These are phyloP conservation scores for Varanus komodoensis DNA, from an alignment of 2,113 vertebrate species.

Conservation along the genomic window DNA sequence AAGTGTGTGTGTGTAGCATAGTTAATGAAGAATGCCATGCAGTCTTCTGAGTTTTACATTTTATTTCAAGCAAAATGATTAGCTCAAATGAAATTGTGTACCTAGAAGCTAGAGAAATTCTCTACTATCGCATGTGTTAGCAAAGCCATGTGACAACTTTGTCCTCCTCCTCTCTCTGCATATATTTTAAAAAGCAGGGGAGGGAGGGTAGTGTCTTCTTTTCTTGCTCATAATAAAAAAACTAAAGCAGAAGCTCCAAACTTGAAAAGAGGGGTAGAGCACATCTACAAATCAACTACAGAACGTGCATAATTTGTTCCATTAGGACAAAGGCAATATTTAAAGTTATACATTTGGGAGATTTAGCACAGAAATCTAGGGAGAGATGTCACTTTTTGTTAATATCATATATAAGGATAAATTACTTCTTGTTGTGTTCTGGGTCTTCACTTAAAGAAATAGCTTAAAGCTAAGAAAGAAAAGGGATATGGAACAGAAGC, in stretches of 20 bases:
- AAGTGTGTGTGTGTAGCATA: not conserved
- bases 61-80: not conserved
- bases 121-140: not conserved
- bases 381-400: not conserved
- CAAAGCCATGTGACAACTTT: not conserved
- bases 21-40: not conserved
- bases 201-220: not conserved
- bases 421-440: not conserved
- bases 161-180: not conserved
- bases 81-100: not conserved
- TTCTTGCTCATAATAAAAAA: not conserved
- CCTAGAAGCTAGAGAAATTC: not conserved
- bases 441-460: not conserved
- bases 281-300: not conserved
- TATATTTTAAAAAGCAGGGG: too few species aligned
- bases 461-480: not conserved
- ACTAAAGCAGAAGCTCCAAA: not conserved
- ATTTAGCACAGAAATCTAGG: not conserved
- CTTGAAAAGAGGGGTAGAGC: not conserved
- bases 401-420: not conserved
- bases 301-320: not conserved
- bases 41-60: not conserved
- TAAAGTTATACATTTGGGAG: not conserved
- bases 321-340: not conserved
- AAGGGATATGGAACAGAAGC: not conserved